Base-by-base conservation (phyloP, 1,140 invertebrate species). In the Mycetomoellerius zeteki region DNA sequence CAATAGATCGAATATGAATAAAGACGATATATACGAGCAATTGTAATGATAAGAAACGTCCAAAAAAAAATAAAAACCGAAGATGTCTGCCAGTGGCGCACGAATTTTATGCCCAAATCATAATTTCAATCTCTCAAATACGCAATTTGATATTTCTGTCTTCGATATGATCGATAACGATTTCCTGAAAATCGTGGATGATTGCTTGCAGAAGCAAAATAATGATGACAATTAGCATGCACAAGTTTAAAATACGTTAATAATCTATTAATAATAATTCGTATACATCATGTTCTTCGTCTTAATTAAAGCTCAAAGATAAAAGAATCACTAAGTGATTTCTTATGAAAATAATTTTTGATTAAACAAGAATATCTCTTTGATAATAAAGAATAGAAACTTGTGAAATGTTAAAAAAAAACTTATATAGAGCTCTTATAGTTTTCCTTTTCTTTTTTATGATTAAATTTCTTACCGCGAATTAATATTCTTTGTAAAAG, bases 21-120 rank as follows among this genome's bases (percentile, higher is more conserved):
- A 71, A 62, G 52, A 30, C 33, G 14, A 30, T 50, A 50, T 54
- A 27, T 50, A 50, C 47, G 27, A 73, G 56, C 21, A 60, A 58
- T 86, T 72, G 65, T 73, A 56, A 85, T 4, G 43, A 73, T 60
- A 64, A 64, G 52, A 71, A 73, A 47, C 37, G 84, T 65, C 72
- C 65, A 72, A 78, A 73, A 75, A 64, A 62, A 37, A 27, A 27
- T 14, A 71, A 76, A 37, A 65, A 50, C 64, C 60, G 64, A 69
- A 86, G 10, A 72, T 90, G 88, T 90, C 89, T 90, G 86, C 89
- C 88, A 86, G 89, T 89, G 89, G 88, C 86, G 85, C 85, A 65
- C 77, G 33, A 73, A 54, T 60, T 64, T 84, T 75, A 82, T 54
- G 71, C 56, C 80, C 14, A 84, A 75, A 84, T 84, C 19, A 62